Evolutionary conservation across 2,113 vertebrate genomes (phyloP).

Genomic region (Sceloporus tristichus): DNA sequence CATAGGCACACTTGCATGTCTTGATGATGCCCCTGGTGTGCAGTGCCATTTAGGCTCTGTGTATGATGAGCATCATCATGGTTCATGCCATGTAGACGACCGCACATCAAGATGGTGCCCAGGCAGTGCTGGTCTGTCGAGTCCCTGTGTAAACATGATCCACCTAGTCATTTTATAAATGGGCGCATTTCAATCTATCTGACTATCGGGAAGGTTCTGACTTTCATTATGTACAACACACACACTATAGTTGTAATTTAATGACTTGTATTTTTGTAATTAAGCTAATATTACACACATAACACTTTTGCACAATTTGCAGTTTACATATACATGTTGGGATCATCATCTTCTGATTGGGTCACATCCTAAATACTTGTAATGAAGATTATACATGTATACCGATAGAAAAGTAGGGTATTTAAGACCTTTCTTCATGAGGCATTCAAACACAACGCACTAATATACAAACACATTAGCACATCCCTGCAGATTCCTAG

Average conservation of each 20-base stretch:
- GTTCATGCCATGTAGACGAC: no score
- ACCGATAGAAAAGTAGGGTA: constrained; percentile 29
- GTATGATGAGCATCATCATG: no score
- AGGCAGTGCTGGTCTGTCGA: no score
- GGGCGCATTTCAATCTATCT: not conserved
- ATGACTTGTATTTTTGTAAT: no score
- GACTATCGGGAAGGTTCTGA: not conserved
- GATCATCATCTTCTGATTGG: constrained; percentile 7
- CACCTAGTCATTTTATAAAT: not conserved
- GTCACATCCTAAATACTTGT: constrained; percentile 28
- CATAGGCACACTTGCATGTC: no score
- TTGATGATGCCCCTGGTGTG: no score
- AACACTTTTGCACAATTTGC: not conserved
- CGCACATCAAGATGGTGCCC: no score
- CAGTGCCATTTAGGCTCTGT: no score
- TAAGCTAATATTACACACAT: constrained; percentile 32
- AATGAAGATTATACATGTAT: constrained; percentile 20
- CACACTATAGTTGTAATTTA: constrained; percentile 1
- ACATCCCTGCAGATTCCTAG: not conserved
- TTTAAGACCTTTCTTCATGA: constrained; percentile 22
- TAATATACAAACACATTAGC: not conserved
- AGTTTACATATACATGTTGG: constrained; percentile 43
- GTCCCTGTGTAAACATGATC: not conserved
- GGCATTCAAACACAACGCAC: not conserved
- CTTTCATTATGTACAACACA: not conserved